phyloP scores from a whole-genome alignment of 2,797 vertebrate genomes.

The Rallus crepitans region DNA sequence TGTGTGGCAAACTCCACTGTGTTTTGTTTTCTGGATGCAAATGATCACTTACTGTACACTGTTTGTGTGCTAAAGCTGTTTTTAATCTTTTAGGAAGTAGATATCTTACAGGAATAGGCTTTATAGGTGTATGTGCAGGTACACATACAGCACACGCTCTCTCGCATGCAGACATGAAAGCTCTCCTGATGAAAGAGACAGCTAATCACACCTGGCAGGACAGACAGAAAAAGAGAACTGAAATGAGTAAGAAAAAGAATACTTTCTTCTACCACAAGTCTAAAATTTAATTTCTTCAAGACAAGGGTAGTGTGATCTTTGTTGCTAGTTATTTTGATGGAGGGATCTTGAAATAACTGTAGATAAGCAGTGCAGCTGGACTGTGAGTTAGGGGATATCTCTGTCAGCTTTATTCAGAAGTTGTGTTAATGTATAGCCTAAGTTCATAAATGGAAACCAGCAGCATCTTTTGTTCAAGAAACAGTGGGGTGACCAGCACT shows the following conservation, averaged over 20 bases:
- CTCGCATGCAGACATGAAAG: background rate
- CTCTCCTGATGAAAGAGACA: background rate
- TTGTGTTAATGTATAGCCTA: background rate
- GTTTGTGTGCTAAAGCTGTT: background rate
- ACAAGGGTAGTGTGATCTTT: background rate
- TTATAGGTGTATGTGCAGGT: background rate
- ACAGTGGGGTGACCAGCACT: background rate
- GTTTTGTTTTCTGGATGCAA: background rate
- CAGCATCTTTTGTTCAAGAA: background rate
- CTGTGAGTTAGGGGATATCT: background rate
- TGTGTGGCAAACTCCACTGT: background rate
- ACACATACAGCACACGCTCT: accelerated
- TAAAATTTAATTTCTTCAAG: background rate
- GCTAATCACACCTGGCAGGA: background rate
- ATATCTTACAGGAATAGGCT: background rate
- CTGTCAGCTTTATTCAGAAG: background rate
- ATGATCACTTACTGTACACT: background rate
- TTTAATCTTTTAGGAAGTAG: background rate
- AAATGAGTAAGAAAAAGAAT: background rate
- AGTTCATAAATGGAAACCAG: background rate
- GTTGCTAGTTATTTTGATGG: background rate
- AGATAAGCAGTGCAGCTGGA: background rate
- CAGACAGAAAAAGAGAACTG: background rate
- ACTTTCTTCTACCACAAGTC: background rate
- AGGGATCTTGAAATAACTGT: background rate